Evolutionary conservation across 2,797 vertebrate genomes (phyloP).

Genomic region (Hafferia zeledoni): DNA sequence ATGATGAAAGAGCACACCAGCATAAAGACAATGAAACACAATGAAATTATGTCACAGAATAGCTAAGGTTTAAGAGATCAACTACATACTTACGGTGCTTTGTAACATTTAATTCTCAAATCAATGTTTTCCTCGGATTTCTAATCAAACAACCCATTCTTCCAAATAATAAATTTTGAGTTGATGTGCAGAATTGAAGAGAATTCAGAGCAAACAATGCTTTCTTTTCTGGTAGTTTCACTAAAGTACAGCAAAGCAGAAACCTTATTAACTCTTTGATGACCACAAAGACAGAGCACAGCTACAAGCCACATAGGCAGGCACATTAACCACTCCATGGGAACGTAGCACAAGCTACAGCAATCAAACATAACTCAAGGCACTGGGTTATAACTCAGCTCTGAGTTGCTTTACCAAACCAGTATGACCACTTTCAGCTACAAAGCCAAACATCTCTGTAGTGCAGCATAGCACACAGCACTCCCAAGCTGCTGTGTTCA

Average conservation of each 20-base stretch:
- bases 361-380: background rate
- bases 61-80: background rate
- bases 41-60: background rate
- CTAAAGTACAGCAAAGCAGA: background rate
- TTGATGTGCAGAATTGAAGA: background rate
- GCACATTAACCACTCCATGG: background rate
- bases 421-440: background rate
- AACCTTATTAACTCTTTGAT: background rate
- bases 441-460: background rate
- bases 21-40: background rate
- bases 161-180: background rate
- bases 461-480: background rate
- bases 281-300: background rate
- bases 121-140: background rate
- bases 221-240: background rate
- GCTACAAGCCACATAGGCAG: background rate
- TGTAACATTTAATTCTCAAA: background rate
- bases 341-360: background rate
- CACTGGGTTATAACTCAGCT: background rate
- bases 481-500: background rate
- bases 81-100: background rate
- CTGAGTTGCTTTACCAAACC: background rate
- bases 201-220: background rate
- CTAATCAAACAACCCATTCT: background rate
- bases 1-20: background rate